Evolutionary conservation across 1,140 invertebrate species (phyloP).

Genomic region (Brachionus sp.): DNA sequence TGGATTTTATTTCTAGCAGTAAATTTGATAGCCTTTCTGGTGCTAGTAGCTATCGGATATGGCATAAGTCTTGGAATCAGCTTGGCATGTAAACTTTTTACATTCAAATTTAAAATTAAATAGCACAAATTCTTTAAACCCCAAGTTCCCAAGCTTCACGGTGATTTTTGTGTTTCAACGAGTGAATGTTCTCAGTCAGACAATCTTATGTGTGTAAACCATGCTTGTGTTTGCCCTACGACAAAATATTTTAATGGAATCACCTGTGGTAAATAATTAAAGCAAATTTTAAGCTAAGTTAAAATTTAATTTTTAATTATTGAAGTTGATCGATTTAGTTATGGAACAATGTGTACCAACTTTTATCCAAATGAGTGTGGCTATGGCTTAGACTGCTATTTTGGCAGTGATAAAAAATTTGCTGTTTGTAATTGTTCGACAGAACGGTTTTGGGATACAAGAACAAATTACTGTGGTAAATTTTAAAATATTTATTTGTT

Average conservation of each 20-base stretch:
- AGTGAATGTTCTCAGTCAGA: slow-evolving; percentile 10
- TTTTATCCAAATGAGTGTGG: background rate
- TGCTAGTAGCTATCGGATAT: background rate
- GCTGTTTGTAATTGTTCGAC: background rate
- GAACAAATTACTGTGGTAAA: background rate
- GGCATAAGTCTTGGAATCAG: background rate
- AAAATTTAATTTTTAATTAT: background rate
- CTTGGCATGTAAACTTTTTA: background rate
- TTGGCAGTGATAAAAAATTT: background rate
- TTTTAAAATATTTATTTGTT: background rate
- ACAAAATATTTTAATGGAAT: slow-evolving; percentile 12
- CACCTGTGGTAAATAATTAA: background rate
- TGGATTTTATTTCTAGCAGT: background rate
- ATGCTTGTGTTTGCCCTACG: background rate
- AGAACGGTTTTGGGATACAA: background rate
- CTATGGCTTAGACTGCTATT: background rate
- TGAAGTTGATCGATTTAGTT: background rate
- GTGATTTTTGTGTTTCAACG: slow-evolving; percentile 18
- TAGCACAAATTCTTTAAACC: background rate
- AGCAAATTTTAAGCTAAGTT: background rate
- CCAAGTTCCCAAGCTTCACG: background rate
- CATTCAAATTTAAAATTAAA: background rate
- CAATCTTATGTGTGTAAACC: background rate
- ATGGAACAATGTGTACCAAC: background rate
- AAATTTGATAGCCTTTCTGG: background rate